Conservation (phyloP, 2,797 vertebrate species). For the Malurus splendens region DNA sequence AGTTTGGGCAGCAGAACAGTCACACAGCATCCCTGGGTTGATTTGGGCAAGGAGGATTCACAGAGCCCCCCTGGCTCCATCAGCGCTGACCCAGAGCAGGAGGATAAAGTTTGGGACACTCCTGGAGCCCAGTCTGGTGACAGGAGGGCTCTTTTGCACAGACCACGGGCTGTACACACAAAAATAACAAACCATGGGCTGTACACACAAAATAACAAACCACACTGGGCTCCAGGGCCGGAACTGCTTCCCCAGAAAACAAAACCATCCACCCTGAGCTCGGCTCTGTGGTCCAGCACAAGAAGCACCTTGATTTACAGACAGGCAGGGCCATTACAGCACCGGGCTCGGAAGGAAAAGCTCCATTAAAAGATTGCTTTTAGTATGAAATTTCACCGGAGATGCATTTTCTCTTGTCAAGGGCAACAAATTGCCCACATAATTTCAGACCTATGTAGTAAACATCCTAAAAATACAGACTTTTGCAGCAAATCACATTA, state of each 20-base stretch:
- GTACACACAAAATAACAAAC: neutral
- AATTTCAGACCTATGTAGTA: neutral
- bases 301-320: neutral
- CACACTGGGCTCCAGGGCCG: neutral
- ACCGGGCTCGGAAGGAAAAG: neutral
- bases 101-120: neutral
- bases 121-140: neutral
- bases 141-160: neutral
- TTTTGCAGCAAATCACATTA: conserved; percentile 23
- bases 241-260: neutral
- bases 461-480: neutral
- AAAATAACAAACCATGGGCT: neutral
- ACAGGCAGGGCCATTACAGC: neutral
- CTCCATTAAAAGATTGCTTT: neutral
- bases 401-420: neutral
- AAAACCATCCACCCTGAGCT: neutral
- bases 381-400: neutral
- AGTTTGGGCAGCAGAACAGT: too few species aligned
- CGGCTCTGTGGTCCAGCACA: neutral
- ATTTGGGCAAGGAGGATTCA: rapidly evolving
- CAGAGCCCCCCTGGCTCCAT: rapidly evolving
- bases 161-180: neutral
- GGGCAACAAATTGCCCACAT: neutral
- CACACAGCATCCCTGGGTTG: rapidly evolving
- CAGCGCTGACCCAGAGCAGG: neutral